A percentile compares a stretch with the other conserved stretches of the same genome.
These are phyloP conservation scores for Orthosia incerta DNA, from an alignment of 2,888 invertebrate species.

Conservation along the genomic window DNA sequence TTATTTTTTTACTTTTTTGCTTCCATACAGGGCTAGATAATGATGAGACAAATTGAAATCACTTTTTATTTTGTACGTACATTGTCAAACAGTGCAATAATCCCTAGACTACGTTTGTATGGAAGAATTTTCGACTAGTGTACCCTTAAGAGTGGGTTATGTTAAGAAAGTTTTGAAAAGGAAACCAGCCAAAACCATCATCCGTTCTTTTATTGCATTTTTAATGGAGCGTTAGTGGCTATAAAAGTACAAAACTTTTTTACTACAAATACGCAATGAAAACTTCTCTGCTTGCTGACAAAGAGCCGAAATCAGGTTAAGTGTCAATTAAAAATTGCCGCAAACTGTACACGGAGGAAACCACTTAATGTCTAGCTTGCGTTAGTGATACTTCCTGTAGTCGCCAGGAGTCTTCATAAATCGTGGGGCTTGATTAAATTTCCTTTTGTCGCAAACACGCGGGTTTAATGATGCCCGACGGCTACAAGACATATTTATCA, in stretches of 20 bases:
- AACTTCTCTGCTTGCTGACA: constrained; percentile 33
- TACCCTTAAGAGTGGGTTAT: constrained; percentile 38
- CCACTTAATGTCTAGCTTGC: constrained; percentile 69
- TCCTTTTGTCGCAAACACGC: constrained; percentile 73
- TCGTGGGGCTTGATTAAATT: constrained; percentile 79
- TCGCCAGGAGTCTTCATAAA: constrained; percentile 72
- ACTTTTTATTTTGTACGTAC: too few relatives aligned
- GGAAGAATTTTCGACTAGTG: too few relatives aligned
- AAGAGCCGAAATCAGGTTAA: constrained; percentile 62
- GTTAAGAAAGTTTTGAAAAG: constrained; percentile 25
- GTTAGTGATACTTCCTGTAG: constrained; percentile 76
- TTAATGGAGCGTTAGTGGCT: constrained; percentile 2
- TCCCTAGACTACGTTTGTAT: too few relatives aligned
- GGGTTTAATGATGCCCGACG: constrained; percentile 77
- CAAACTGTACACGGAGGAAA: constrained; percentile 62
- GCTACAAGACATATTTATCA: constrained; percentile 76
- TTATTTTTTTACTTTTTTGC: too few relatives aligned
- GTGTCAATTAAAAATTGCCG: constrained; percentile 64
- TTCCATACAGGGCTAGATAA: too few relatives aligned
- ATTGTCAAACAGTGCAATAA: too few relatives aligned
- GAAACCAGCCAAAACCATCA: constrained; percentile 27
- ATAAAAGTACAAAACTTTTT: constrained; percentile 12
- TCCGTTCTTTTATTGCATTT: constrained; percentile 1
- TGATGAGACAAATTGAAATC: too few relatives aligned
- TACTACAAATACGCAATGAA: constrained; percentile 21